Base-by-base conservation (phyloP, 64 coral and sea anemone species). In the Actinia equina region DNA sequence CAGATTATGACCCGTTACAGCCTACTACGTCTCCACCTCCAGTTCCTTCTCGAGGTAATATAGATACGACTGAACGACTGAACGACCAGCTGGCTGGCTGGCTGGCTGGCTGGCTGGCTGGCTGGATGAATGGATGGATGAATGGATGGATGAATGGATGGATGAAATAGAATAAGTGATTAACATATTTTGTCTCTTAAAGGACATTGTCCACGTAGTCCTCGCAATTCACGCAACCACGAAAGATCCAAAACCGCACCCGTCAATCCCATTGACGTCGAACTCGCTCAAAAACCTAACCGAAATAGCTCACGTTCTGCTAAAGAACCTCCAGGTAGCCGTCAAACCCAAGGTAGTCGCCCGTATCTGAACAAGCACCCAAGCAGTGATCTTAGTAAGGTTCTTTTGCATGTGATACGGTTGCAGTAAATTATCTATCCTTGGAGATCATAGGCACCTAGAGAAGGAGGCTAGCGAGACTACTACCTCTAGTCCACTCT, bases 331-430 rank as follows among this genome's bases (percentile, higher is more conserved):
- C 1, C 69, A 74, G 69, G 69, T 74, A 30, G 25, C 12, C 69
- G 69, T 13, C 69, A 74, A 30, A 14, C 20, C 25, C 69, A 74
- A 74, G 69, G 69, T 74, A 42, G 10, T 27, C 69, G 27, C 20
- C 69, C 25, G 5, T 26, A 30, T 41, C 69, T 74, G 23, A 3
- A 6, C 26, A 27, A 74, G n/a, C 23, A 74, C 10, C 12, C 11
- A 74, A 74, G 69, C 23, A 74, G 69, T 74, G 69, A 74, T 42
- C 69, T 74, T 74, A 74, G 69, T 74, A 74, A 74, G 69, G 69
- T 74, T 74, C 69, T 74, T 74, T 74, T 74, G 30, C 30, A 37
- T 37, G 1, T 37, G 69, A 74, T 41, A 30, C 10, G 23, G n/a
- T 74, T 74, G n/a, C 69, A 74, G n/a, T 60, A 20, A 23, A 1